These are phyloP conservation scores for Thalpophila matura DNA, from an alignment of 2,888 invertebrate species.

Conservation along the genomic window DNA sequence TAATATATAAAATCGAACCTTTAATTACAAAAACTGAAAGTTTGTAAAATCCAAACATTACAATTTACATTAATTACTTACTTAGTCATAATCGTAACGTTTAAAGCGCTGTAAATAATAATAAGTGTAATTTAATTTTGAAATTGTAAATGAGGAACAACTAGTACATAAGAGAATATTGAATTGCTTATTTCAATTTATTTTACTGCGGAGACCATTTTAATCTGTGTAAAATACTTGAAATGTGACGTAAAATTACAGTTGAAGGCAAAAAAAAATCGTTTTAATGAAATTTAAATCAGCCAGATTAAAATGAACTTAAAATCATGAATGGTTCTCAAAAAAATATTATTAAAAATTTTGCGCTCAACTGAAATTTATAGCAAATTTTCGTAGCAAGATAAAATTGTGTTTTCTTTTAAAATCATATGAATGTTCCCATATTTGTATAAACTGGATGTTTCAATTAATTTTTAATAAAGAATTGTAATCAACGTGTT, in stretches of 20 bases:
- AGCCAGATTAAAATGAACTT: conserved; percentile 1
- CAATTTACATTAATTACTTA: conserved; percentile 44
- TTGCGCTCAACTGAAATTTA: conserved; percentile 50
- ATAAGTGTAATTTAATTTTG: conserved; percentile 70
- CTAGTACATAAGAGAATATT: conserved; percentile 78
- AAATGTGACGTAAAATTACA: conserved; percentile 27
- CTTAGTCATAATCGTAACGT: conserved; percentile 39
- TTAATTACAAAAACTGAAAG: conserved; percentile 23
- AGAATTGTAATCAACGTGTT: conserved; percentile 74
- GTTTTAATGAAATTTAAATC: neutral
- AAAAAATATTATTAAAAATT: conserved; percentile 3
- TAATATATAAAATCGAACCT: neutral
- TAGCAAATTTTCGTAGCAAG: conserved; percentile 36
- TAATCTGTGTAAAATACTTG: conserved; percentile 33
- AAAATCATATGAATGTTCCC: conserved; percentile 69
- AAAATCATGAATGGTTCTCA: neutral
- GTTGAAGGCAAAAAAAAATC: conserved; percentile 27
- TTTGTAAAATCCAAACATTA: conserved; percentile 53
- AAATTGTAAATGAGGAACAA: conserved; percentile 88
- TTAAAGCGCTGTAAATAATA: conserved; percentile 68
- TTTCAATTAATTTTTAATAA: conserved; percentile 84
- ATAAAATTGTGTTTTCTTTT: conserved; percentile 42
- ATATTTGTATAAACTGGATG: conserved; percentile 77
- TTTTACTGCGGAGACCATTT: conserved; percentile 61
- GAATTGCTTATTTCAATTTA: conserved; percentile 53